Evolutionary conservation across 35 echinoderm and acorn worm species (phyloP), one percentile per base, ranked within the genome.

Genomic region (Hemicentrotus pulcherrimus): DNA sequence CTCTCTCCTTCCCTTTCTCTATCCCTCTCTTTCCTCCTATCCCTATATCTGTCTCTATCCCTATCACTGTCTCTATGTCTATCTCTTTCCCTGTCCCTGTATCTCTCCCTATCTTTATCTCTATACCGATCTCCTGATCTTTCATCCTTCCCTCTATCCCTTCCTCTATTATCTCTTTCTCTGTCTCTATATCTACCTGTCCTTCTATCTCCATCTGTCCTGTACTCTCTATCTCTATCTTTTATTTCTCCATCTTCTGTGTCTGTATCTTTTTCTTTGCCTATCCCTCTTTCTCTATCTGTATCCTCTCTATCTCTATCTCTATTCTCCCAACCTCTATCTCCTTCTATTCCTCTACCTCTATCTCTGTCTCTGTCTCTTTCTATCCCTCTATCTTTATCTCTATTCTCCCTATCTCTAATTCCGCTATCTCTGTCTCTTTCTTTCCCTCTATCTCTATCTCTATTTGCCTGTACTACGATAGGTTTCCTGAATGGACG

Each of bases 401-500:
- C 45, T 88, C 47, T 71, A 2, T 16, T 59, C 28, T 88, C 31
- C 35, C 94, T 46, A 24, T 94, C 46, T 30, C 91, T 97, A 11
- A 4, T 47, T 58, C 46, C 46, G 28, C 95, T 94, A n/a, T 94
- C 78, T 88, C 71, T 86, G 15, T 94, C 85, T 88, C 28, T 88
- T 5, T 94, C 91, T 35, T 15, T 94, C 31, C 86, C 95, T 48
- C 46, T 41, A 32, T 96, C 95, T 48, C 46, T 41, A 32, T 96
- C 46, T 45, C 46, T 86, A 32, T 4, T 92, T 16, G 50, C 31
- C 31, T 86, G 93, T 94, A 47, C 94, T 13, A 48, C 92, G 33
- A 97, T 96, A 46, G 97, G 98, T 94, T 95, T 98, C 92, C 95
- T 97, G 92, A 98, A 98, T 15, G 98, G 97, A 48, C 98, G 47